phyloP scores from a whole-genome alignment of 35 echinoderm and acorn worm genomes.

The Apostichopus parvimensis region DNA sequence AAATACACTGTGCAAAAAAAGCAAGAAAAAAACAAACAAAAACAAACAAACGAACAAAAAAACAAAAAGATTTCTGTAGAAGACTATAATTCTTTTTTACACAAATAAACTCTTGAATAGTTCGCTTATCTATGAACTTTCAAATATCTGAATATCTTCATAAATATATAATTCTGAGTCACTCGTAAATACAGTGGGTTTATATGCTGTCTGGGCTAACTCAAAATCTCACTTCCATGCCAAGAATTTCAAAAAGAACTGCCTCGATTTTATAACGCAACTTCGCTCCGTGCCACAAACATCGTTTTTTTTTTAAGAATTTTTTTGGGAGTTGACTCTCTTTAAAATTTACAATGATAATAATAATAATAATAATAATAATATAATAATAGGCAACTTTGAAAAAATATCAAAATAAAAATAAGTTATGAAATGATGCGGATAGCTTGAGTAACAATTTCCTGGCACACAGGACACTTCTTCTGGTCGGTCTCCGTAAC shows the following conservation, averaged over 20 bases:
- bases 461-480: constrained; percentile 84
- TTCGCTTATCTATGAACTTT: constrained; percentile 56
- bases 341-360: constrained; percentile 58
- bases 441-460: constrained; percentile 91
- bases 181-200: constrained; percentile 62
- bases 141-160: constrained; percentile 65
- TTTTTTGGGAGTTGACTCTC: constrained; percentile 63
- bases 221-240: constrained; percentile 51
- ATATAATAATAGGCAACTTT: constrained; percentile 52
- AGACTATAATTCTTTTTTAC: constrained; percentile 67
- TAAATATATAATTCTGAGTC: constrained; percentile 61
- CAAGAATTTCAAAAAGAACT: constrained; percentile 56
- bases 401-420: constrained; percentile 58
- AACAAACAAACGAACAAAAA: neutral
- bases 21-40: neutral
- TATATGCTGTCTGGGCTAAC: constrained; percentile 58
- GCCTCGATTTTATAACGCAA: constrained; percentile 51
- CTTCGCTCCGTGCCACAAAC: constrained; percentile 59
- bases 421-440: constrained; percentile 76
- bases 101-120: constrained; percentile 69
- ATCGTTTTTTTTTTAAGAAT: constrained; percentile 48
- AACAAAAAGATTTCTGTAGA: constrained; percentile 57
- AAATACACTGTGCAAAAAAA: constrained; percentile 67
- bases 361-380: constrained; percentile 45
- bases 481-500: constrained; percentile 65